Base-by-base conservation (phyloP, 2,888 invertebrate genomes). In the Noctua pronuba region DNA sequence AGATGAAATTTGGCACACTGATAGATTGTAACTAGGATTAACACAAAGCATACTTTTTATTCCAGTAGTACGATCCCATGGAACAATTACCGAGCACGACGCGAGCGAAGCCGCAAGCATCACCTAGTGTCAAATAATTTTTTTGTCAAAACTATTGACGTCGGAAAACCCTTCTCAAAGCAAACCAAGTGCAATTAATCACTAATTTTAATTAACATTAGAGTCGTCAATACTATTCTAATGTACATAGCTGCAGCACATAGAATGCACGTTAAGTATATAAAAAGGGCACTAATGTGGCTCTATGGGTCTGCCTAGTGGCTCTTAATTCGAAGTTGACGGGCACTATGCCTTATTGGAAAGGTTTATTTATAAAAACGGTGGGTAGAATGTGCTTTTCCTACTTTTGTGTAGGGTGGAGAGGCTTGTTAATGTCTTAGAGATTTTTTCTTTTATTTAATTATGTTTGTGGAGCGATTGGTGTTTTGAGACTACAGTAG, bases 261-360 rank as follows among this genome's bases (percentile, higher is more conserved):
- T 80, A 85, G 70, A 73, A 84, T 79, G 81, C 52, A 11, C 67
- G n/a, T 73, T 58, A 74, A 66, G 77, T 84, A 65, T 21, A 79
- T 44, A 85, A 87, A 89, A 87, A 89, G 82, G 76, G 78, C 85
- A 85, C 87, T 87, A 80, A 74, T 87, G 89, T 87, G 69, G 86
- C 87, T 76, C 76, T 87, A 88, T 65, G 74, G 82, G 85, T 88
- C 82, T 79, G 79, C 83, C 86, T 88, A 90, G 91, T 89, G 90
- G 88, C 90, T 90, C 90, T 91, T 92, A 91, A 92, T 92, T 92
- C 86, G 88, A 90, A 89, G 87, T 87, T 90, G 90, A 90, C 89
- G 87, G 90, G 88, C 85, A 80, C 69, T 81, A 86, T 85, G 82
- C 91, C 90, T 86, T 90, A 88, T 86, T 86, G 76, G 88, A 83